Percentiles rank a stretch among this genome's conserved stretches.
Evolutionary conservation across 53 echinoderm and acorn worm species (phyloP).

Genomic region (Zoroaster sp.): DNA sequence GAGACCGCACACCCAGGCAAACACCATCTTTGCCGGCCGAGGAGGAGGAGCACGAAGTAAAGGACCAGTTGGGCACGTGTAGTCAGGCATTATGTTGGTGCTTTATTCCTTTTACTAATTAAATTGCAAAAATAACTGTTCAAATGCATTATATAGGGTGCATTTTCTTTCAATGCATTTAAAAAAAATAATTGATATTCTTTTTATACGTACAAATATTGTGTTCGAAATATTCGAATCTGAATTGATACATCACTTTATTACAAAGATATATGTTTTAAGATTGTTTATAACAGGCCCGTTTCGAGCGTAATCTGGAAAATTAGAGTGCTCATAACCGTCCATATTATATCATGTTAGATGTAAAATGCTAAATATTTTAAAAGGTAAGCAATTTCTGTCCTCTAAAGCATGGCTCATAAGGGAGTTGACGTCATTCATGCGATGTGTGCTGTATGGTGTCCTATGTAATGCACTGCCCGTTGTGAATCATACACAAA

Average conservation of each 20-base stretch:
- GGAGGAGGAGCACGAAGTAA: neutral
- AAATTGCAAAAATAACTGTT: neutral
- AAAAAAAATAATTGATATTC: neutral
- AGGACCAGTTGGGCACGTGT: conserved; percentile 18
- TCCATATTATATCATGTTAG: neutral
- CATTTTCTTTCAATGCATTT: neutral
- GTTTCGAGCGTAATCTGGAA: no score
- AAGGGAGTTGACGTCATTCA: neutral
- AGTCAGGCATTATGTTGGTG: neutral
- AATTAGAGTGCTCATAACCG: no score
- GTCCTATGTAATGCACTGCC: neutral
- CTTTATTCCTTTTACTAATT: conserved; percentile 22
- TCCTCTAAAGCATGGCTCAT: no score
- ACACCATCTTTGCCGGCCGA: conserved; percentile 10
- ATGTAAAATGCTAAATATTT: neutral
- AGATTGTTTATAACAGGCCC: no score
- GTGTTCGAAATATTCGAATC: neutral
- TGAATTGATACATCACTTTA: no score
- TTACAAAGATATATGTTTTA: no score
- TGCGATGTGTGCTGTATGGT: neutral
- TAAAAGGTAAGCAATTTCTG: neutral
- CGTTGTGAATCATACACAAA: neutral
- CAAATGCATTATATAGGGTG: neutral
- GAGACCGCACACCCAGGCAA: neutral
- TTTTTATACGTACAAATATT: neutral